A percentile compares a stretch with the other conserved stretches of the same genome.
phyloP scores from a whole-genome alignment of 2,888 invertebrate species.

The Trichogramma dendrolimi region DNA sequence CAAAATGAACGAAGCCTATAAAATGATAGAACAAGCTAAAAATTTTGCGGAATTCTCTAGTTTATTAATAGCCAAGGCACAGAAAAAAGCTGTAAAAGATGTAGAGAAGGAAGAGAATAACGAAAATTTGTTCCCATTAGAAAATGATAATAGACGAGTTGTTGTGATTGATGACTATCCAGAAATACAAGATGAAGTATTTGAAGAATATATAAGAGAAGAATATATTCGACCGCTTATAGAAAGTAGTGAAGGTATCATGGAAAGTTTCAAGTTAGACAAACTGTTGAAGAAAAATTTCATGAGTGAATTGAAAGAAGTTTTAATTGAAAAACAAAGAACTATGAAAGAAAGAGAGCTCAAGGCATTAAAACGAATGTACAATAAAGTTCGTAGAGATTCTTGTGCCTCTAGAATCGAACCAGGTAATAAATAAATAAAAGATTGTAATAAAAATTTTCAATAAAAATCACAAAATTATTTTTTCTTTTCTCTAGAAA shows the following conservation, averaged over 20 bases:
- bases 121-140: constrained; percentile 14
- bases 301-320: constrained; percentile 48
- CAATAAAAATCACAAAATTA: too few relatives aligned
- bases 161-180: constrained; percentile 37
- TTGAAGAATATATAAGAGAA: constrained; percentile 48
- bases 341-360: constrained; percentile 46
- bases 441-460: too few relatives aligned
- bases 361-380: constrained; percentile 43
- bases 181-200: constrained; percentile 48
- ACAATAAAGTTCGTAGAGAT: constrained; percentile 29
- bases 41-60: constrained; percentile 43
- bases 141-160: constrained; percentile 22
- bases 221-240: constrained; percentile 43
- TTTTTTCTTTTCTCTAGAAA: too few relatives aligned
- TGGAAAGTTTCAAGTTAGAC: constrained; percentile 38
- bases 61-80: constrained; percentile 39
- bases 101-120: constrained; percentile 3
- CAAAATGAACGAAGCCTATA: constrained; percentile 39
- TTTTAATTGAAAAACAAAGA: constrained; percentile 43
- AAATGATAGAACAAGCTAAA: constrained; percentile 42
- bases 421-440: constrained; percentile 8
- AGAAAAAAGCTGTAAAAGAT: constrained; percentile 6
- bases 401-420: constrained; percentile 12
- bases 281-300: constrained; percentile 44
- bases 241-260: constrained; percentile 34